Conservation (phyloP, 2,797 vertebrate species). For the Cossypha caffra region DNA sequence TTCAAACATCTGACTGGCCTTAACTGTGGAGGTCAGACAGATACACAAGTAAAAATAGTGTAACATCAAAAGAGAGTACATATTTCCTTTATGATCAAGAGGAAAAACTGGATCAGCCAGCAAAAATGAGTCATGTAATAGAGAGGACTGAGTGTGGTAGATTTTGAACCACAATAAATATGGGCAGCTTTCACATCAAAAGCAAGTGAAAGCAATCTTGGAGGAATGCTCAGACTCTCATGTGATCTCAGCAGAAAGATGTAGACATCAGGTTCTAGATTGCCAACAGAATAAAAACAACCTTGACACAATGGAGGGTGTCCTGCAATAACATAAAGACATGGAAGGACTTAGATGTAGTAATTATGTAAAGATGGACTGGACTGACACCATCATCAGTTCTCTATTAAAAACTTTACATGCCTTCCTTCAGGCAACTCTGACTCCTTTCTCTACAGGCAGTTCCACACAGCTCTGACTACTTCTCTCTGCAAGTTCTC, state of each 20-base stretch:
- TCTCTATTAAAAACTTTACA: no score
- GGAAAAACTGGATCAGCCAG: neutral
- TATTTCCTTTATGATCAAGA: neutral
- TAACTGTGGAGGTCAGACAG: neutral
- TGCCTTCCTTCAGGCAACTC: no score
- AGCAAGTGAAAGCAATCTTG: neutral
- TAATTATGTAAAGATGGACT: no score
- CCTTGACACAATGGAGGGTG: neutral
- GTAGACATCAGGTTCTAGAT: neutral
- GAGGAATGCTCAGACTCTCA: neutral
- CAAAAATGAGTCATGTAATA: neutral
- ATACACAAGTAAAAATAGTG: neutral
- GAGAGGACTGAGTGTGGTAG: neutral
- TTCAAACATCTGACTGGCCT: neutral
- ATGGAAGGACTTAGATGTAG: neutral
- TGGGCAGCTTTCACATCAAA: neutral
- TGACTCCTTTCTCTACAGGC: no score
- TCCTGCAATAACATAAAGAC: neutral
- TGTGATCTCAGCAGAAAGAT: neutral
- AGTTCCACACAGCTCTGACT: no score
- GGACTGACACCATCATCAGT: no score
- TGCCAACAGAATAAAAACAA: neutral
- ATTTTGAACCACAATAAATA: neutral
- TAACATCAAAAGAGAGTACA: neutral
- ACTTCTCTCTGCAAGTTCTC: no score